These are phyloP conservation scores for Natator depressus DNA, from an alignment of 2,113 vertebrate genomes.

Conservation along the genomic window DNA sequence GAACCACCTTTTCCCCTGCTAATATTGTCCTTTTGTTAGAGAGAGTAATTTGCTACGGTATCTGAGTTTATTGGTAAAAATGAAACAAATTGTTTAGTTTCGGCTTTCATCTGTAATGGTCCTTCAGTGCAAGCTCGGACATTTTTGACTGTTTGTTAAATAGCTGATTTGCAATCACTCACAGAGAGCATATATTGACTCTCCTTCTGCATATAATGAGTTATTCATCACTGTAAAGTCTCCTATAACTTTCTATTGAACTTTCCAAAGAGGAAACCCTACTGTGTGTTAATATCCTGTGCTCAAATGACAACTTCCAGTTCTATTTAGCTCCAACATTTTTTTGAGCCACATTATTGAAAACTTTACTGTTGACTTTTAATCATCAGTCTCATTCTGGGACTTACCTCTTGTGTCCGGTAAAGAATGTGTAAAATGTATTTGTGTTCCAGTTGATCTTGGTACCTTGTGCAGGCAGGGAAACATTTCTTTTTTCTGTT, in stretches of 20 bases:
- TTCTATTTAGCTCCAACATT: background rate
- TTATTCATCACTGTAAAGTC: background rate
- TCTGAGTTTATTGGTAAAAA: background rate
- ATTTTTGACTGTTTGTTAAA: slow-evolving; percentile 19
- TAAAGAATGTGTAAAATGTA: background rate
- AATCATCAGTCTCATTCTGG: background rate
- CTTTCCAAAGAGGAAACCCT: slow-evolving; percentile 26
- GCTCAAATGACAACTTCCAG: background rate
- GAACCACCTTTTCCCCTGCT: background rate
- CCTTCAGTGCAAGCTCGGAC: background rate
- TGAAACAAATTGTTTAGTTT: background rate
- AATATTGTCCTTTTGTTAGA: background rate
- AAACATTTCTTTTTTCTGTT: slow-evolving; percentile 41
- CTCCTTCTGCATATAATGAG: slow-evolving; percentile 27
- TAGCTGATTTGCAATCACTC: slow-evolving; percentile 46
- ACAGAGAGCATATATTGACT: slow-evolving; percentile 8
- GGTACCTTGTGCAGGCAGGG: slow-evolving; percentile 37
- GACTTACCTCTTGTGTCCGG: background rate
- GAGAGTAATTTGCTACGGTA: background rate
- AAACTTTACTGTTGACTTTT: background rate
- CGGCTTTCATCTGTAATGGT: background rate
- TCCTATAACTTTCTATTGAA: slow-evolving; percentile 13
- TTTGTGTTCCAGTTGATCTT: slow-evolving; percentile 4
- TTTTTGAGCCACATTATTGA: background rate
- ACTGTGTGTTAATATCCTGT: background rate